phyloP scores from a whole-genome alignment of 1,140 invertebrate genomes.

The Elymnias hypermnestra region DNA sequence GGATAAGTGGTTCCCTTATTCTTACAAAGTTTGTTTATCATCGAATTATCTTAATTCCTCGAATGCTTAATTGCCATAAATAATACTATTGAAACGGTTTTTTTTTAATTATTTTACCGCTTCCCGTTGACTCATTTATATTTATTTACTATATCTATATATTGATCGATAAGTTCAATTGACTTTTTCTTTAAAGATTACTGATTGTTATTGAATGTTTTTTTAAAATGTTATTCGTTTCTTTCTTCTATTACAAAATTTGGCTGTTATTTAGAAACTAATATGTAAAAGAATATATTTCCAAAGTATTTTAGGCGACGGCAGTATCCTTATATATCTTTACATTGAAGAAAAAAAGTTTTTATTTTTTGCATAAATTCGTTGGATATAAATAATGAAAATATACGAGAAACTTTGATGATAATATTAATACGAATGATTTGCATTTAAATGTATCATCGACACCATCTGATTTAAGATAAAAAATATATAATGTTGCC shows the following conservation, averaged over 20 bases:
- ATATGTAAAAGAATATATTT: too few relatives aligned
- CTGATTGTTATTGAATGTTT: too few relatives aligned
- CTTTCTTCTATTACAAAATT: too few relatives aligned
- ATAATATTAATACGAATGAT: not conserved
- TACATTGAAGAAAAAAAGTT: too few relatives aligned
- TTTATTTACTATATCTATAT: not conserved
- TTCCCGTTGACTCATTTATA: not conserved
- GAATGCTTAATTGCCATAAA: constrained; percentile 20
- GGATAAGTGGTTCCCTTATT: constrained; percentile 2
- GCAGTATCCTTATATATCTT: too few relatives aligned
- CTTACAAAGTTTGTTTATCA: constrained; percentile 21
- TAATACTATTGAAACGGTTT: constrained; percentile 1
- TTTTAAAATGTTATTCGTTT: too few relatives aligned
- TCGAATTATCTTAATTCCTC: constrained; percentile 17
- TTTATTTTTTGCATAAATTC: too few relatives aligned
- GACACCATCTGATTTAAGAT: not conserved
- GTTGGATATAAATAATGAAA: constrained; percentile 1
- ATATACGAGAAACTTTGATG: not conserved
- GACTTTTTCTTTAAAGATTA: not conserved
- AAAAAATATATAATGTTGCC: not conserved
- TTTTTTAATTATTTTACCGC: not conserved
- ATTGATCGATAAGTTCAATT: not conserved
- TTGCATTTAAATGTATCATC: constrained; percentile 2
- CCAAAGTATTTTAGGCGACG: too few relatives aligned
- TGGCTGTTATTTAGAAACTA: too few relatives aligned